phyloP scores from a whole-genome alignment of 2,888 invertebrate genomes.

The Glyphotaelius pellucidus region DNA sequence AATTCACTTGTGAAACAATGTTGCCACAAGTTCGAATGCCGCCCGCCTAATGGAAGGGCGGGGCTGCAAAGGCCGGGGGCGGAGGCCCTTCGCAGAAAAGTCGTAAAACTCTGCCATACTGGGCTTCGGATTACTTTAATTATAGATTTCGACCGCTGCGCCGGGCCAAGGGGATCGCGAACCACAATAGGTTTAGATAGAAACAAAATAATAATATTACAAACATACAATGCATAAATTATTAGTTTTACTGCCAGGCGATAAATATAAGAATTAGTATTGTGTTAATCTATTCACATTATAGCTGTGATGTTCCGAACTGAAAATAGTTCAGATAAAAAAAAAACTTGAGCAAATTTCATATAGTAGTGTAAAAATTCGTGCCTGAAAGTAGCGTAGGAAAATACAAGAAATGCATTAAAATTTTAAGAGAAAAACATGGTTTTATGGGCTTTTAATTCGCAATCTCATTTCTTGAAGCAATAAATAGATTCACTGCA shows the following conservation, averaged over 20 bases:
- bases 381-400: neutral
- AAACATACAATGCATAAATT: neutral
- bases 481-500: neutral
- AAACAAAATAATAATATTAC: neutral
- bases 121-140: slow-evolving; percentile 58
- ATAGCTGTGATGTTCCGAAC: neutral
- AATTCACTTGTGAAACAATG: slow-evolving; percentile 22
- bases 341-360: neutral
- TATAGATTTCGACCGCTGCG: slow-evolving; percentile 56
- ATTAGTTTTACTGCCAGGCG: neutral
- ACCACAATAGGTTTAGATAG: neutral
- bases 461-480: neutral
- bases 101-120: slow-evolving; percentile 53
- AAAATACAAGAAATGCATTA: no score
- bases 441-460: neutral
- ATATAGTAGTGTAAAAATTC: neutral
- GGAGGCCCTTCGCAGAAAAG: slow-evolving; percentile 50
- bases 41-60: slow-evolving; percentile 6
- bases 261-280: neutral
- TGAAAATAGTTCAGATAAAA: neutral
- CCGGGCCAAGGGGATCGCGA: slow-evolving; percentile 7
- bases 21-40: slow-evolving; percentile 12
- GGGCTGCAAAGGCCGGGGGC: neutral
- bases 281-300: neutral
- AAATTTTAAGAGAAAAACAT: neutral